Base-by-base conservation (phyloP, 2,797 vertebrate genomes). In the Pogoniulus pusillus region DNA sequence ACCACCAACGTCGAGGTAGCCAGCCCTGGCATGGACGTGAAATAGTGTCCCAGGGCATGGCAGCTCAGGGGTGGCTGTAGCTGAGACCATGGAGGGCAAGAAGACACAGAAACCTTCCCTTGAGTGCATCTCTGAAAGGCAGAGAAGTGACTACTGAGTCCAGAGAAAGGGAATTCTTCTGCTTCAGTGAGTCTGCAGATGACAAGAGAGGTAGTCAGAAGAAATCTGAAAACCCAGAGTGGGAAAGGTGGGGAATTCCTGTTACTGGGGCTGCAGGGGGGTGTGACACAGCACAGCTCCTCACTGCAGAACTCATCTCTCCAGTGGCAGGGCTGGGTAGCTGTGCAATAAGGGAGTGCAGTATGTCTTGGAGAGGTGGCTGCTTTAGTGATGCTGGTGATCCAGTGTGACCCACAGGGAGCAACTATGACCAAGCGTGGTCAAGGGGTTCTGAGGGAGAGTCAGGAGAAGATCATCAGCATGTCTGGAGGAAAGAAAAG, bases 41-140 rank as follows among this genome's bases (percentile, higher is more conserved):
- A 78, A 63, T 15, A 30, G 9, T 30, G 27, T 80, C 8, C 54
- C 1, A 2, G 27, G 19, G 16, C 76, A 60, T 10, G 23, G 69
- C 59, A 74, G 58, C 34, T 37, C 18, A 68, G 55, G 47, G 20
- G 9, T 10, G 17, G 12, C 71, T 62, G 43, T 17, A 83, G 41
- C 47, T 2, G 1, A 66, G 37, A 35, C 19, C 3, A 6, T 0
- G 0, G 13, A 0, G 2, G 19, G 29, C 3, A 8, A 62, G 29
- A 26, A 87, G 32, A 39, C 10, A 8, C 7, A 32, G 37, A 66
- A 62, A 27, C 4, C 17, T 30, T 54, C 23, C 34, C 16, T 39
- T 0, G 0, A 16, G 16, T 23, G 26, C 70, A 81, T 55, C 62
- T 81, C 32, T 23, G 76, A 62, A 62, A 79, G 49, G 35, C 32